phyloP scores from a whole-genome alignment of 1,140 invertebrate species.

The Drosophila parabipectinata region DNA sequence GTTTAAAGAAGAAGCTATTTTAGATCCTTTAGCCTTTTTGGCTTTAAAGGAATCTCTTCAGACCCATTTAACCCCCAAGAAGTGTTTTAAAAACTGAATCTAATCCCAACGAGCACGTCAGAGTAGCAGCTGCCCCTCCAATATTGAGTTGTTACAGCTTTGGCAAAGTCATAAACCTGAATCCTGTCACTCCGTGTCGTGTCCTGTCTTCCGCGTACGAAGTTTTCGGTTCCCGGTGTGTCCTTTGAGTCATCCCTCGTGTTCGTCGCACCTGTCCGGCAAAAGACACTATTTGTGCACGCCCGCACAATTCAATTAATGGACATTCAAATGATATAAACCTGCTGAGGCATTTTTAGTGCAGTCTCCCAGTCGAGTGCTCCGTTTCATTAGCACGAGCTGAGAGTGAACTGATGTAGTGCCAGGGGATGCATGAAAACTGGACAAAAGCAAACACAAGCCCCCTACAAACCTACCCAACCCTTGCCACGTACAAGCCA shows the following conservation, averaged over 20 bases:
- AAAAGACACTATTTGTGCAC: conserved; percentile 35
- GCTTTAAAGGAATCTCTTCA: neutral
- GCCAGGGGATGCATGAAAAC: conserved; percentile 41
- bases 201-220: conserved; percentile 8
- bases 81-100: neutral
- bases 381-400: conserved; percentile 62
- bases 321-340: conserved; percentile 80
- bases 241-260: neutral
- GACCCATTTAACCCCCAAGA: neutral
- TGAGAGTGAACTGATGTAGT: conserved; percentile 53
- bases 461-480: neutral
- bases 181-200: neutral
- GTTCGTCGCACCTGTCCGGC: conserved; percentile 8
- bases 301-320: conserved; percentile 77
- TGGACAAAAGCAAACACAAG: conserved; percentile 25
- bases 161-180: conserved; percentile 20
- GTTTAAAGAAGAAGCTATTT: neutral
- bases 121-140: neutral
- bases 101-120: neutral
- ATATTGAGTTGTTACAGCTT: conserved; percentile 17
- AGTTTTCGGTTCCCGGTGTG: conserved; percentile 10
- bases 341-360: conserved; percentile 72
- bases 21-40: neutral
- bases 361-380: conserved; percentile 40
- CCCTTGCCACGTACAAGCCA: neutral